A percentile compares a stretch with the other conserved stretches of the same genome.
phyloP scores from a whole-genome alignment of 2,888 invertebrate species.

The Tachina grossa region DNA sequence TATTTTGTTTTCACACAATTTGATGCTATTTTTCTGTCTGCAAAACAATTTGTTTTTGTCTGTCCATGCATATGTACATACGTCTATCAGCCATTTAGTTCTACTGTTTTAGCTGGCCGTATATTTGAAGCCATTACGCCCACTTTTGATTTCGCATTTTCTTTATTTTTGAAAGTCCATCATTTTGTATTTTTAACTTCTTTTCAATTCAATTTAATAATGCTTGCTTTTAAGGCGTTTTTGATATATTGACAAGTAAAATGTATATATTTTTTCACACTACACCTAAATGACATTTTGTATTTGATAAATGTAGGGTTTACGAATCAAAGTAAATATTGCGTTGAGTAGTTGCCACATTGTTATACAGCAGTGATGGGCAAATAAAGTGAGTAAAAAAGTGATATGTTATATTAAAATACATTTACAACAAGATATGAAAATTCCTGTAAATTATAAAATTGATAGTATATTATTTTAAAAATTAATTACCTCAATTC shows the following conservation, averaged over 20 bases:
- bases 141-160: conserved; percentile 17
- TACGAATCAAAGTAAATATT: background rate
- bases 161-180: background rate
- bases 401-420: no score
- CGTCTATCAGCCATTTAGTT: conserved; percentile 50
- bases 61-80: conserved; percentile 48
- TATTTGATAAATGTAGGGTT: conserved; percentile 23
- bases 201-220: conserved; percentile 18
- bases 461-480: no score
- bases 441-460: no score
- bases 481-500: no score
- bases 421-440: no score
- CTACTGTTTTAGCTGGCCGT: conserved; percentile 13
- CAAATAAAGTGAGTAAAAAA: background rate
- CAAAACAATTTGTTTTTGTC: conserved; percentile 41
- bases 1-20: conserved; percentile 18
- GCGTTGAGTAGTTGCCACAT: conserved; percentile 14
- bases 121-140: conserved; percentile 35
- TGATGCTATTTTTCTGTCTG: conserved; percentile 63
- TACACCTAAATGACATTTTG: conserved; percentile 64
- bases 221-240: conserved; percentile 43
- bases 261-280: conserved; percentile 63
- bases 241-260: conserved; percentile 42
- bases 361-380: conserved; percentile 19
- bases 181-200: conserved; percentile 24